phyloP scores from a whole-genome alignment of 2,797 vertebrate species.

The Anguilla obscura region DNA sequence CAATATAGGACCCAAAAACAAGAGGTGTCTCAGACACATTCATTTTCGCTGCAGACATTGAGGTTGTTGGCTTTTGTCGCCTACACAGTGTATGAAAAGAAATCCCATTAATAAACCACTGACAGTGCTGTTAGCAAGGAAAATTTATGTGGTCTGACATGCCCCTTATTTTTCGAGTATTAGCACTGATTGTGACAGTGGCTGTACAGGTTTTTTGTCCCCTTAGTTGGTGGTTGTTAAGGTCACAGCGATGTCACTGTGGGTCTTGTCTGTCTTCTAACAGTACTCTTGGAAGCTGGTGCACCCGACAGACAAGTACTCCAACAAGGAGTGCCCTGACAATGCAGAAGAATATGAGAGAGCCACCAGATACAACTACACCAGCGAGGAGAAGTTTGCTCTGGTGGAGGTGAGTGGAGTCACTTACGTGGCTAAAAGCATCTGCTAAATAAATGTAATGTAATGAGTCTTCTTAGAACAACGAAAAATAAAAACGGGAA shows the following conservation, averaged over 20 bases:
- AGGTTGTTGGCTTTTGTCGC: neutral
- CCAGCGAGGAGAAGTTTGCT: constrained; percentile 96
- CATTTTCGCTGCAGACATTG: neutral
- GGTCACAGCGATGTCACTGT: neutral
- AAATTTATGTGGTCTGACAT: neutral
- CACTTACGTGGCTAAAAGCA: no score
- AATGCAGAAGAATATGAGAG: constrained; percentile 96
- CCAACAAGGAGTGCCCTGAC: constrained; percentile 97
- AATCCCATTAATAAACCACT: neutral
- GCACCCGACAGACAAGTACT: constrained; percentile 97
- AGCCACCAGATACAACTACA: constrained; percentile 97
- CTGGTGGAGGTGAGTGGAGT: constrained; percentile 84
- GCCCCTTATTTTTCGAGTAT: neutral
- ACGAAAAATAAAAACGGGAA: neutral
- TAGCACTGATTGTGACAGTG: neutral
- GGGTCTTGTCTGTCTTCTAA: neutral
- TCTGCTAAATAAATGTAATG: no score
- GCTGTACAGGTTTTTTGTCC: neutral
- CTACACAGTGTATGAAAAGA: neutral
- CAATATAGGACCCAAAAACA: no score
- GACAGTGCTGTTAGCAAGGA: neutral
- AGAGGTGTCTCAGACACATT: no score
- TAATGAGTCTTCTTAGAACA: neutral
- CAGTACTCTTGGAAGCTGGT: constrained; percentile 99
- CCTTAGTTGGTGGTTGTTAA: neutral